These are phyloP conservation scores for Ariolimax columbianus DNA, from an alignment of 2,888 invertebrate genomes.

Conservation along the genomic window DNA sequence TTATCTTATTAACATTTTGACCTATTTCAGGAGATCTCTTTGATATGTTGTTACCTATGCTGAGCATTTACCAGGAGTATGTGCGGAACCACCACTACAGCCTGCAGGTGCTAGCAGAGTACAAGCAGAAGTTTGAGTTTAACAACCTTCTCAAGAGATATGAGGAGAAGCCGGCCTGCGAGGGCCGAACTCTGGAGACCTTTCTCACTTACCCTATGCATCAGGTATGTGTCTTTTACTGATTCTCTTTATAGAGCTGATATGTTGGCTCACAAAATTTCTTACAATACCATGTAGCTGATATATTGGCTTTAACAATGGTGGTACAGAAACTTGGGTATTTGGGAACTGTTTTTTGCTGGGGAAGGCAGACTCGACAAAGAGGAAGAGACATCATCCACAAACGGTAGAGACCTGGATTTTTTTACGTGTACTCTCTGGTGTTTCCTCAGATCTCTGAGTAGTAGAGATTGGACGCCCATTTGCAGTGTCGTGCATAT, in stretches of 20 bases:
- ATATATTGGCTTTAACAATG: no score
- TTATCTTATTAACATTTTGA: not conserved
- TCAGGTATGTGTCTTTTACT: constrained; percentile 85
- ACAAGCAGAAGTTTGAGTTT: constrained; percentile 90
- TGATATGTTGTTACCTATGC: constrained; percentile 95
- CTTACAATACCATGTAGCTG: no score
- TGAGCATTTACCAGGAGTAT: constrained; percentile 96
- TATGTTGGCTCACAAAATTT: no score
- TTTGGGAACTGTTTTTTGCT: no score
- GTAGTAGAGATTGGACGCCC: not conserved
- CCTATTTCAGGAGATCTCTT: constrained; percentile 88
- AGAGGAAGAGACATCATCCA: no score
- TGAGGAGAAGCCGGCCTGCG: constrained; percentile 91
- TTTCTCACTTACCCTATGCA: constrained; percentile 96
- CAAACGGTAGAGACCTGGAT: no score
- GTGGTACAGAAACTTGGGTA: no score
- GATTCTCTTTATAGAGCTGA: no score
- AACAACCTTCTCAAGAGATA: constrained; percentile 87
- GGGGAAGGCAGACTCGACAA: no score
- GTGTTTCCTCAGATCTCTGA: no score
- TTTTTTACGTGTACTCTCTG: no score
- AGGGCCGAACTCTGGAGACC: constrained; percentile 90
- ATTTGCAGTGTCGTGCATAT: no score
- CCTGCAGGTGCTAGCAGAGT: constrained; percentile 91
- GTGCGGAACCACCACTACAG: constrained; percentile 96